Evolutionary conservation across 2,113 vertebrate species (phyloP), one percentile per base, ranked within the genome.

Genomic region (Patagioenas fasciata): DNA sequence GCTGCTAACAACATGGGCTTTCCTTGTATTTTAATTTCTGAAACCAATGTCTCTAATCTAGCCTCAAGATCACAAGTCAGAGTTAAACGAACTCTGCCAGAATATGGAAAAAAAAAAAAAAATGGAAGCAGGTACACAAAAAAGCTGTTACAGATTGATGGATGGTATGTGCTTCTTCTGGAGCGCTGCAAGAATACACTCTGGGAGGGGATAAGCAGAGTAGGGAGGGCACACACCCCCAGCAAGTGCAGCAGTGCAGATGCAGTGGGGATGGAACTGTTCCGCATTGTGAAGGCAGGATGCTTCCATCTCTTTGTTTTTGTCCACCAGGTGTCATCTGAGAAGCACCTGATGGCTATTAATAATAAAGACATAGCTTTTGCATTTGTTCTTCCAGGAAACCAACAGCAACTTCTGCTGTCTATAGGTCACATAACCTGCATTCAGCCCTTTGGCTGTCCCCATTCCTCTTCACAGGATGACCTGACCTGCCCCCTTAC

Each of bases 281-380:
- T 61, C 61, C 70, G 67, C 21, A 4, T 18, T 16, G 6, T 9
- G 24, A 67, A 73, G 34, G 34, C 38, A 53, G 29, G 14, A 28
- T 74, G 42, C 62, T 85, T 66, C 69, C 10, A 20, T 61, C 32
- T 25, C 32, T 67, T 29, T 4, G 67, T 8, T 75, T 94, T 90
- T 96, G 93, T 84, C 96, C 96, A 96, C 79, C 79, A 96, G 89
- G 25, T 96, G 94, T 97, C 96, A 64, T 75, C 75, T 92, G 73
- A 84, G 88, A 93, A 93, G 21, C 60, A 89, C 70, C 32, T 40
- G 10, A 31, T 9, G 77, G 29, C 50, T 75, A 25, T n/a, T 38
- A 38, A 61, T 75, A 25, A 31, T 38, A 38, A 61, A 66, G 15
- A 21, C 54, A 23, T 15, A 16, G 42, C 34, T 69, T 47, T 57